phyloP scores from a whole-genome alignment of 2,797 vertebrate genomes.

The Coregonus suidteri region DNA sequence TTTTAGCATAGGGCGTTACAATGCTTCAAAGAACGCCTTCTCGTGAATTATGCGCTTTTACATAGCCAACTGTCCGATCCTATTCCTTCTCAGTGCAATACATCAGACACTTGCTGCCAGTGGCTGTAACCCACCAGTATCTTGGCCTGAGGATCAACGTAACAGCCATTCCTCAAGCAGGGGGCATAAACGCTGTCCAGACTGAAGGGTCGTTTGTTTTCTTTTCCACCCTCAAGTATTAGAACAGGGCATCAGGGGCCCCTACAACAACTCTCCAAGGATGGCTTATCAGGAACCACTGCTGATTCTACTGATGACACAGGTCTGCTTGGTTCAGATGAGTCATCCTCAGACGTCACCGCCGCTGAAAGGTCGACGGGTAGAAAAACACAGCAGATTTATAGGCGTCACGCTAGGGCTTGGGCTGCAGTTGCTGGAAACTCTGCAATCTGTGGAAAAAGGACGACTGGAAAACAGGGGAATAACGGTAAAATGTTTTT shows the following conservation, averaged over 20 bases:
- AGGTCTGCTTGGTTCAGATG: not conserved
- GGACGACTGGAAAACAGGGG: slow-evolving; percentile 23
- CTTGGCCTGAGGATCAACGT: not conserved
- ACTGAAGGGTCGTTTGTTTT: slow-evolving; percentile 13
- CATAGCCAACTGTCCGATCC: not conserved
- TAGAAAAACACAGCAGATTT: slow-evolving; percentile 23
- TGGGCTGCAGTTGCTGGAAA: slow-evolving; percentile 17
- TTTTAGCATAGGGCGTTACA: not conserved
- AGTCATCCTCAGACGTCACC: slow-evolving; percentile 2
- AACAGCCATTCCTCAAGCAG: not conserved
- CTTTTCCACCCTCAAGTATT: not conserved
- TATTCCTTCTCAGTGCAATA: not conserved
- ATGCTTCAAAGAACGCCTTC: not conserved
- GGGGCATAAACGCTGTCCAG: not conserved
- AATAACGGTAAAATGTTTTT: slow-evolving; percentile 15
- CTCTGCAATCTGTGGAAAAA: slow-evolving; percentile 20
- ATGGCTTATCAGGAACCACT: not conserved
- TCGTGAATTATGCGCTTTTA: not conserved
- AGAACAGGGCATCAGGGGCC: not conserved
- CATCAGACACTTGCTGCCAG: not conserved
- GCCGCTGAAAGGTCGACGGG: slow-evolving; percentile 4
- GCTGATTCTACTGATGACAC: not conserved
- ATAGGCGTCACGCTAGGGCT: slow-evolving; percentile 4
- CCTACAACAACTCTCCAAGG: not conserved
- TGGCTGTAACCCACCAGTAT: not conserved